Conservation (phyloP, 1,140 invertebrate species). For the Caerostris extrusa region DNA sequence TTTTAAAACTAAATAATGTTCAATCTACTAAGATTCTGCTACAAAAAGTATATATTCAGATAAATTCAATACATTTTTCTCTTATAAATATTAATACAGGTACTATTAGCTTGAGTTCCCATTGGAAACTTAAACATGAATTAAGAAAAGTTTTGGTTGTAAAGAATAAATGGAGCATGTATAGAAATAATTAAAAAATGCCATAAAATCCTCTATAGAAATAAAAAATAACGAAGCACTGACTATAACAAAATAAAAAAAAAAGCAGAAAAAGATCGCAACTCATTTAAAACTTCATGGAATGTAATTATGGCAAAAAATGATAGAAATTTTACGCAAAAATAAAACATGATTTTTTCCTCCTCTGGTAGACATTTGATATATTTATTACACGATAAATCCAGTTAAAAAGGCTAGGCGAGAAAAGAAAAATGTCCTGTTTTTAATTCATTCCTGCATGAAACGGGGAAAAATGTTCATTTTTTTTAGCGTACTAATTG, state of each 20-base stretch:
- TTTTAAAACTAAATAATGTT: too few relatives aligned
- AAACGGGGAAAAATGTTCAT: not conserved
- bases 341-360: conserved; percentile 5
- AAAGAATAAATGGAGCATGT: not conserved
- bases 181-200: not conserved
- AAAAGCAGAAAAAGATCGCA: not conserved
- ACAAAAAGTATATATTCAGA: too few relatives aligned
- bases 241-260: not conserved
- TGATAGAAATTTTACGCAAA: not conserved
- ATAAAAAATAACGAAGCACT: not conserved
- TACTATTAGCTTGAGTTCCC: too few relatives aligned
- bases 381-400: conserved; percentile 9
- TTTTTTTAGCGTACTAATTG: conserved; percentile 15
- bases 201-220: not conserved
- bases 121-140: too few relatives aligned
- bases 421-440: not conserved
- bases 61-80: too few relatives aligned
- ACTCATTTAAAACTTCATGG: not conserved
- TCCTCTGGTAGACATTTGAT: not conserved
- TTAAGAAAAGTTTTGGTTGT: too few relatives aligned
- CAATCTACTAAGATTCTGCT: too few relatives aligned
- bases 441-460: not conserved
- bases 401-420: not conserved
- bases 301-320: conserved; percentile 10
- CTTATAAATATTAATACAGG: too few relatives aligned